A percentile compares a stretch with the other conserved stretches of the same genome.
Evolutionary conservation across 2,113 vertebrate species (phyloP).

Genomic region (Corydoras maculifer): DNA sequence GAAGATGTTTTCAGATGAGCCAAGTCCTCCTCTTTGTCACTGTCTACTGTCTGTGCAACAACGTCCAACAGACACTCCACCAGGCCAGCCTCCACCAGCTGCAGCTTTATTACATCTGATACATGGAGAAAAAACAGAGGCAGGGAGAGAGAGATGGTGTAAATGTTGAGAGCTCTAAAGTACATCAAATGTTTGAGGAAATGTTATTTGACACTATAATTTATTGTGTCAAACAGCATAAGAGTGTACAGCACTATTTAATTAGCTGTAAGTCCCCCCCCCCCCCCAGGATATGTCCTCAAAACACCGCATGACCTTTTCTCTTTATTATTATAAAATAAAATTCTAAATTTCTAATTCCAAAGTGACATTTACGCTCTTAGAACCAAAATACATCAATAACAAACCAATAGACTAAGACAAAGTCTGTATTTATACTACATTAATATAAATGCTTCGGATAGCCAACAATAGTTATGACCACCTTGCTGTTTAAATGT

Average conservation of each 20-base stretch:
- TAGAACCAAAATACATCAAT: too few relatives aligned
- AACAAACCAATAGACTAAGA: not conserved
- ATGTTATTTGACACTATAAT: too few relatives aligned
- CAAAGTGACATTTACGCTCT: too few relatives aligned
- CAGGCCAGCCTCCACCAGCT: slow-evolving; percentile 92
- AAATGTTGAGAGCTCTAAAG: not conserved
- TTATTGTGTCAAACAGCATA: too few relatives aligned
- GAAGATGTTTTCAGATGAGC: slow-evolving; percentile 94
- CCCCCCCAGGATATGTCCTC: too few relatives aligned
- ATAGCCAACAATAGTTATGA: slow-evolving; percentile 23
- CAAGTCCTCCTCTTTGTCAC: slow-evolving; percentile 86
- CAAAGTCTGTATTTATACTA: slow-evolving; percentile 1
- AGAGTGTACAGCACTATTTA: too few relatives aligned
- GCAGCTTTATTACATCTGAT: slow-evolving; percentile 91
- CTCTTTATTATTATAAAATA: too few relatives aligned
- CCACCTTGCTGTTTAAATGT: not conserved
- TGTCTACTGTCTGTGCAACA: slow-evolving; percentile 86
- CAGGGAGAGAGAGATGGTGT: not conserved
- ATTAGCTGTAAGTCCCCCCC: too few relatives aligned
- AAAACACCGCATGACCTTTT: too few relatives aligned
- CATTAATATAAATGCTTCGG: not conserved
- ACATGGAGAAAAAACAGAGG: not conserved
- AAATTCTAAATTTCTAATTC: too few relatives aligned
- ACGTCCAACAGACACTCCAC: slow-evolving; percentile 92
- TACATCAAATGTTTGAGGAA: too few relatives aligned